Percentiles rank a stretch among this genome's conserved stretches.
Conservation (phyloP, 2,797 vertebrate species). For the Myripristis jacobus region DNA sequence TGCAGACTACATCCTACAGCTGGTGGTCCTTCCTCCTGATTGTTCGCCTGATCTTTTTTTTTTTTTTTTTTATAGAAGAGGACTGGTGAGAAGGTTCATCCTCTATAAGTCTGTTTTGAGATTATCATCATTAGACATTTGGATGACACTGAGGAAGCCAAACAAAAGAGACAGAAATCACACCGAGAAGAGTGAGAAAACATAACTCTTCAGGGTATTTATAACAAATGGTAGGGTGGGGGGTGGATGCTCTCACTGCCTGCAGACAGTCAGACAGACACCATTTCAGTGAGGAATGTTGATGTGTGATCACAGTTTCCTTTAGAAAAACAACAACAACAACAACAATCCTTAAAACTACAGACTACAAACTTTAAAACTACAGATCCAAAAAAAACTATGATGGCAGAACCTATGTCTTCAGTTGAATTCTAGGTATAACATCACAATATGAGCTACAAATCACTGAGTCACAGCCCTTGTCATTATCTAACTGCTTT, state of each 20-base stretch:
- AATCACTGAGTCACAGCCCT: constrained; percentile 53
- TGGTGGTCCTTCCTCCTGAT: constrained; percentile 13
- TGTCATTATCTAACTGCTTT: constrained; percentile 64
- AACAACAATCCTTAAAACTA: constrained; percentile 13
- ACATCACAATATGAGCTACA: constrained; percentile 53
- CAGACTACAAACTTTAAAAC: neutral
- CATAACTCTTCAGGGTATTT: constrained; percentile 33
- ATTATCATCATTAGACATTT: constrained; percentile 54
- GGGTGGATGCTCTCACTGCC: constrained; percentile 11
- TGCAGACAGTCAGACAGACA: constrained; percentile 24
- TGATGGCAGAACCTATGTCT: constrained; percentile 42
- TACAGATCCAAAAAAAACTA: constrained; percentile 13
- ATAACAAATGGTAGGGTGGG: constrained; percentile 13
- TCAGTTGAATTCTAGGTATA: constrained; percentile 53
- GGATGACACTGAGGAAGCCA: constrained; percentile 32
- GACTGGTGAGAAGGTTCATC: constrained; percentile 39
- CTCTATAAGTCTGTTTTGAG: constrained; percentile 50
- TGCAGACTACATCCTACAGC: constrained; percentile 32
- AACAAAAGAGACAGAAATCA: constrained; percentile 39
- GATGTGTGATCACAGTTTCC: neutral
- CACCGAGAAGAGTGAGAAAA: constrained; percentile 36
- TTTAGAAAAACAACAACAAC: constrained; percentile 8
- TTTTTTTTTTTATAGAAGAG: constrained; percentile 11
- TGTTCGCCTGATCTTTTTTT: constrained; percentile 40
- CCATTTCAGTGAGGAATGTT: neutral